These are phyloP conservation scores for Heliconius cydno DNA, from an alignment of 2,888 invertebrate species.

Conservation along the genomic window DNA sequence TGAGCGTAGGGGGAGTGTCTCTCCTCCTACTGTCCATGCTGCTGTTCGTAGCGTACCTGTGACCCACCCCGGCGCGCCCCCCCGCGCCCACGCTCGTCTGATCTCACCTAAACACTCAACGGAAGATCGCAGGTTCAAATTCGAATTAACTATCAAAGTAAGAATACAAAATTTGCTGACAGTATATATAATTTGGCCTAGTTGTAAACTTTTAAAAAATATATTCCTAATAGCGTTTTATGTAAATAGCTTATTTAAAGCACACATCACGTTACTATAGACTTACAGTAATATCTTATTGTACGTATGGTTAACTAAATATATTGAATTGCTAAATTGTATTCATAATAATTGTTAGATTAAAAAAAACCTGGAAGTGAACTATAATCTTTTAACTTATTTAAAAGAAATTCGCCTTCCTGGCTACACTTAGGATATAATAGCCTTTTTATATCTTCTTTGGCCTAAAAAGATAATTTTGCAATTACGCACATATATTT, in stretches of 20 bases:
- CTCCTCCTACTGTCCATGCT: conserved; percentile 62
- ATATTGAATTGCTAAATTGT: not conserved
- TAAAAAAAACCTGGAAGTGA: no score
- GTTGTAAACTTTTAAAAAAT: not conserved
- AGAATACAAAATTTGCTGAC: not conserved
- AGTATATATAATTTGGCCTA: not conserved
- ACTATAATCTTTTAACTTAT: no score
- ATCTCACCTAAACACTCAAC: not conserved
- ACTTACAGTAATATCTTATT: not conserved
- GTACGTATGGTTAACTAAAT: not conserved
- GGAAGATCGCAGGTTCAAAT: not conserved
- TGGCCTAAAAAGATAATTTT: no score
- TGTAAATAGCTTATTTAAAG: not conserved
- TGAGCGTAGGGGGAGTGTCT: conserved; percentile 58
- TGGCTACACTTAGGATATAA: no score
- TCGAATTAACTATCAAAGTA: not conserved
- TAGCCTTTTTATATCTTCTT: no score
- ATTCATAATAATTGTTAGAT: not conserved
- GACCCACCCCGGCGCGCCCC: conserved; percentile 58
- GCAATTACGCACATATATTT: no score
- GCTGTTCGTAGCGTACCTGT: conserved; percentile 61
- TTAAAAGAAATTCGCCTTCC: no score
- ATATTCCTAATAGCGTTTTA: not conserved
- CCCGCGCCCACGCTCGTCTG: conserved; percentile 51
- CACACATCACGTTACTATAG: not conserved